Evolutionary conservation across 2,888 invertebrate species (phyloP), one percentile per base, ranked within the genome.

Genomic region (Nebria salina): DNA sequence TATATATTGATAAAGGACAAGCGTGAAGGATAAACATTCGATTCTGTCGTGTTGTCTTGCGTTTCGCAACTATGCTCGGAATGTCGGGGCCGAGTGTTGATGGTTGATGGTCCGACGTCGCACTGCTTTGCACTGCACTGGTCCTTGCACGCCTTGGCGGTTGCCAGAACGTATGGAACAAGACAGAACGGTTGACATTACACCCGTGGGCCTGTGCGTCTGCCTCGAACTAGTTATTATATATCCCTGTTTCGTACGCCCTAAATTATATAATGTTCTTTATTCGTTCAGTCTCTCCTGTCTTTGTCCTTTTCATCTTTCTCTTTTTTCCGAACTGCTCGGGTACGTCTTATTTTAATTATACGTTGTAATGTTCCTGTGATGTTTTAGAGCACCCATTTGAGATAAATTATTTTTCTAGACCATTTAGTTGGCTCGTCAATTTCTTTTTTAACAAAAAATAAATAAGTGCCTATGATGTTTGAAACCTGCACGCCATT

Each of bases 231-330:
- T 75, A 79, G 54, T 75, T 79, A 79, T 79, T 79, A 75, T 75
- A 64, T 75, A 75, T 42, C 75, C 75, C 54, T 43, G 26, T 54
- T 54, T 75, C 75, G 64, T 75, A 20, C 75, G 79, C 79, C 79
- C 79, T 75, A 79, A 79, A 79, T 79, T 75, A 79, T 79, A 25
- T 66, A 42, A 79, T 75, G 75, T 25, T 75, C 75, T 75, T 75
- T 75, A 25, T 65, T 26, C 25, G 34, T 42, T 76, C 76, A 41
- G 25, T 70, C 26, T 70, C 34, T 70, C 26, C 70, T 70, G 26
- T 70, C 70, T 70, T 20, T 70, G 25, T 70, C 9, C 70, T 25
- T 70, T 25, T 70, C 20, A 25, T 68, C 68, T 20, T 20, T 68
- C 26, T 68, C 68, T 70, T 70, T 70, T 25, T 26, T 26, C 70